A percentile compares a stretch with the other conserved stretches of the same genome.
Conservation (phyloP, 64 coral and sea anemone species). For the Montipora foliosa region DNA sequence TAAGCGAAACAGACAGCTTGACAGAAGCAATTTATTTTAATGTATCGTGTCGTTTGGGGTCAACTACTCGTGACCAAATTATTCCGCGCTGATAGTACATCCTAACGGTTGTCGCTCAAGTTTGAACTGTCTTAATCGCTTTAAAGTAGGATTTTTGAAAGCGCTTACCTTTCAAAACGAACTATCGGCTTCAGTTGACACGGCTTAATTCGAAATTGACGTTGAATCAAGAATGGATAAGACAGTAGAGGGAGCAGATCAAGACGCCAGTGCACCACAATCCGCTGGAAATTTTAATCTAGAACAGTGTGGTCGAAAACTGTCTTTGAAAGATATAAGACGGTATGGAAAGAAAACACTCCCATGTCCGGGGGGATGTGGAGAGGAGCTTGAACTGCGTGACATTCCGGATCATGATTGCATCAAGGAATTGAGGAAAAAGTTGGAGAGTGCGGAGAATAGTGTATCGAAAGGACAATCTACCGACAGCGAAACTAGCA, state of each 20-base stretch:
- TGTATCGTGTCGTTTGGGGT: constrained; percentile 14
- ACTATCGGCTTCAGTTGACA: not conserved
- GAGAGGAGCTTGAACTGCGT: constrained; percentile 59
- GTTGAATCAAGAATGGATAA: constrained; percentile 1
- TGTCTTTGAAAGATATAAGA: constrained; percentile 90
- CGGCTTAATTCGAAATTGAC: not conserved
- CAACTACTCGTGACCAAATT: constrained; percentile 42
- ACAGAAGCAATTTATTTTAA: not conserved
- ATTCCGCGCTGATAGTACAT: constrained; percentile 3
- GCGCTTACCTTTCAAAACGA: not conserved
- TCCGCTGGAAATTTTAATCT: constrained; percentile 40
- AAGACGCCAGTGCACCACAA: not conserved
- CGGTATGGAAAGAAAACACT: constrained; percentile 94
- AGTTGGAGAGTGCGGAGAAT: constrained; percentile 46
- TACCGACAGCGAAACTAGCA: constrained; percentile 43
- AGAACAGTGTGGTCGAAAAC: constrained; percentile 35
- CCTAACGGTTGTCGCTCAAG: constrained; percentile 8
- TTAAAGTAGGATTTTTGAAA: not conserved
- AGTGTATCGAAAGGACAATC: constrained; percentile 25
- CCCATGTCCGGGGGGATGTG: constrained; percentile 89
- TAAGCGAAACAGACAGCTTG: constrained; percentile 8
- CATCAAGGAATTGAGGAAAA: constrained; percentile 64
- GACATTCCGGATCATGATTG: constrained; percentile 87
- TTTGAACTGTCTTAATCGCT: constrained; percentile 14
- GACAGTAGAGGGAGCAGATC: not conserved